Evolutionary conservation across 2,888 invertebrate species (phyloP).

Genomic region (Polyploca ridens): DNA sequence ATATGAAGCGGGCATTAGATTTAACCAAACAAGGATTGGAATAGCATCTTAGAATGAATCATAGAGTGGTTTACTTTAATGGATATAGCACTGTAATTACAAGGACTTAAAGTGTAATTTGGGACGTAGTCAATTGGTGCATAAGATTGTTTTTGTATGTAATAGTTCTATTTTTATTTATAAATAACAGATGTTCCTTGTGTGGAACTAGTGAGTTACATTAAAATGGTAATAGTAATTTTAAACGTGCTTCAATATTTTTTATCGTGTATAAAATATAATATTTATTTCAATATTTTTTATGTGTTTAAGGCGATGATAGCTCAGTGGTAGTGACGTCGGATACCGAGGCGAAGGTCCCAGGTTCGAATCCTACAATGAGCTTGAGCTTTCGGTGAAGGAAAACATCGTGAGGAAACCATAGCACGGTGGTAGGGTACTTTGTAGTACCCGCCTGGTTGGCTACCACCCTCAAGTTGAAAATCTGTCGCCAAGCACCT

Average conservation of each 20-base stretch:
- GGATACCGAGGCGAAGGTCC: no score
- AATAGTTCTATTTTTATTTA: slow-evolving; percentile 1
- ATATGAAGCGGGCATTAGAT: slow-evolving; percentile 42
- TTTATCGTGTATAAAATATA: no score
- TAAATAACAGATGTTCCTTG: not conserved
- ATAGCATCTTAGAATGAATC: slow-evolving; percentile 42
- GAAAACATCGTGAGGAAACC: no score
- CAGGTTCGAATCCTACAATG: no score
- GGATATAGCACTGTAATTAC: slow-evolving; percentile 32
- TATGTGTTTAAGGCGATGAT: no score
- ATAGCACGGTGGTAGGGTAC: no score
- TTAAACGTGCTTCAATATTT: not conserved
- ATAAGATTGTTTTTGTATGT: not conserved
- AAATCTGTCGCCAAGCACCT: no score
- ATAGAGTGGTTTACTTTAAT: slow-evolving; percentile 32
- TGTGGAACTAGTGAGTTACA: not conserved
- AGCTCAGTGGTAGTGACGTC: no score
- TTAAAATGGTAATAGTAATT: not conserved
- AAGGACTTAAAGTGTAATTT: slow-evolving; percentile 11
- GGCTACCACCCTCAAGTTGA: no score
- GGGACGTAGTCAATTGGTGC: slow-evolving; percentile 15
- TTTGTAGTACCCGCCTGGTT: no score
- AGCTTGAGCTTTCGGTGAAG: no score
- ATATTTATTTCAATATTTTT: no score
- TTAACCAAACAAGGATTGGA: slow-evolving; percentile 60